Conservation (phyloP, 1,140 invertebrate species). For the Popillia japonica region DNA sequence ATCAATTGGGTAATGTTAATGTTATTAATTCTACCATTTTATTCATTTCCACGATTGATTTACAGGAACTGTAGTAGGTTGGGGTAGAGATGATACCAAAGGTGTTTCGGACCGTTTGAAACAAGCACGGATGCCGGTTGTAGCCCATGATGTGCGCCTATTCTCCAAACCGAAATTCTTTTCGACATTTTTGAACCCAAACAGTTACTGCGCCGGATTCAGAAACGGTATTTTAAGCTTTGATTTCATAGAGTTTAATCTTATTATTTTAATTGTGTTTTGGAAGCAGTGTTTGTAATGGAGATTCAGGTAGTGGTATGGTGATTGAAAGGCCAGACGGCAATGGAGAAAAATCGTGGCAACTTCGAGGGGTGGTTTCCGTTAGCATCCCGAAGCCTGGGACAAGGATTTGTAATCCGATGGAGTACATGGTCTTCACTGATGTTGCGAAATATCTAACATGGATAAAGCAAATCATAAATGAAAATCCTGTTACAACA, state of each 20-base stretch:
- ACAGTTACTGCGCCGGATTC: constrained; percentile 70
- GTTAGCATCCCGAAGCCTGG: constrained; percentile 62
- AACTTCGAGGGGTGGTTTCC: constrained; percentile 66
- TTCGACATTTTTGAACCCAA: constrained; percentile 65
- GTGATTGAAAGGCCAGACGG: constrained; percentile 57
- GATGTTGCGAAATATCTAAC: constrained; percentile 65
- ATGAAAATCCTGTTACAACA: neutral
- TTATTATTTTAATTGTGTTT: constrained; percentile 42
- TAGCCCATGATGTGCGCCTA: constrained; percentile 54
- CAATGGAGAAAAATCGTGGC: constrained; percentile 58
- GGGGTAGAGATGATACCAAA: constrained; percentile 67
- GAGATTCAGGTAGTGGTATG: constrained; percentile 70
- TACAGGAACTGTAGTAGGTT: constrained; percentile 69
- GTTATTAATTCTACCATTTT: neutral
- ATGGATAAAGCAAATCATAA: constrained; percentile 59
- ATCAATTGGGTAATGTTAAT: constrained; percentile 39
- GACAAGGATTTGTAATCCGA: constrained; percentile 62
- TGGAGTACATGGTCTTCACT: constrained; percentile 65
- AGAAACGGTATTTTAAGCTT: constrained; percentile 49
- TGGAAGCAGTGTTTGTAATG: constrained; percentile 68
- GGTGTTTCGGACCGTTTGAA: constrained; percentile 63
- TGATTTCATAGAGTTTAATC: neutral
- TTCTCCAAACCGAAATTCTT: constrained; percentile 60
- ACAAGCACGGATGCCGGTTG: constrained; percentile 56
- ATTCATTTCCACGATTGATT: constrained; percentile 25